Percentiles rank a stretch among this genome's conserved stretches.
These are phyloP conservation scores for Crypturellus undulatus DNA, from an alignment of 2,113 vertebrate species.

Conservation along the genomic window DNA sequence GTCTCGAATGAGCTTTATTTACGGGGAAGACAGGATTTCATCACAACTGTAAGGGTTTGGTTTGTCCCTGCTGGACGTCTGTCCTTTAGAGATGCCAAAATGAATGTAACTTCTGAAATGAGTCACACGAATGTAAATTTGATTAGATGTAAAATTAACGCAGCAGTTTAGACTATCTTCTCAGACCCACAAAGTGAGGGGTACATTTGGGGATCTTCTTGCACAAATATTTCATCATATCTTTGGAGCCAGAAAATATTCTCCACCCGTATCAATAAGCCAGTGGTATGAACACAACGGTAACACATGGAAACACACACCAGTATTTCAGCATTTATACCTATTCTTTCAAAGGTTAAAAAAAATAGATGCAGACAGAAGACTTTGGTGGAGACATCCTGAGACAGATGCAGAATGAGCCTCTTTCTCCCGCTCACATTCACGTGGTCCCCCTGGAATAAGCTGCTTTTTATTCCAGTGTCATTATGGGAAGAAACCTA, in stretches of 20 bases:
- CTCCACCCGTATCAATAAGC: background rate
- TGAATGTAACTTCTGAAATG: conserved; percentile 6
- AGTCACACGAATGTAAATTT: background rate
- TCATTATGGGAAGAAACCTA: background rate
- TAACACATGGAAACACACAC: fast-evolving
- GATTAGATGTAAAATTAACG: background rate
- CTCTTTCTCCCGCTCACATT: background rate
- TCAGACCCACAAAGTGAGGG: background rate
- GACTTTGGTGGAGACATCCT: background rate
- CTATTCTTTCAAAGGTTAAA: background rate
- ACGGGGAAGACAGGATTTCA: background rate
- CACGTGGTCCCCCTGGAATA: background rate
- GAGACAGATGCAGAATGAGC: background rate
- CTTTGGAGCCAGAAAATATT: background rate
- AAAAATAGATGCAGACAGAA: background rate
- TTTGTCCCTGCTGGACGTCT: background rate
- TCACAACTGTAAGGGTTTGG: background rate
- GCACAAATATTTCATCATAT: background rate
- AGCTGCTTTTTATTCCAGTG: background rate
- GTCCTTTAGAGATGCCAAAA: background rate
- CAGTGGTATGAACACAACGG: background rate
- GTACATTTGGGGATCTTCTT: background rate
- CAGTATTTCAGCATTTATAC: background rate
- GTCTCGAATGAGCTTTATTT: background rate
- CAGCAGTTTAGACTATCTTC: background rate